Conservation (phyloP, 2,888 invertebrate genomes). For the Aelia acuminata region DNA sequence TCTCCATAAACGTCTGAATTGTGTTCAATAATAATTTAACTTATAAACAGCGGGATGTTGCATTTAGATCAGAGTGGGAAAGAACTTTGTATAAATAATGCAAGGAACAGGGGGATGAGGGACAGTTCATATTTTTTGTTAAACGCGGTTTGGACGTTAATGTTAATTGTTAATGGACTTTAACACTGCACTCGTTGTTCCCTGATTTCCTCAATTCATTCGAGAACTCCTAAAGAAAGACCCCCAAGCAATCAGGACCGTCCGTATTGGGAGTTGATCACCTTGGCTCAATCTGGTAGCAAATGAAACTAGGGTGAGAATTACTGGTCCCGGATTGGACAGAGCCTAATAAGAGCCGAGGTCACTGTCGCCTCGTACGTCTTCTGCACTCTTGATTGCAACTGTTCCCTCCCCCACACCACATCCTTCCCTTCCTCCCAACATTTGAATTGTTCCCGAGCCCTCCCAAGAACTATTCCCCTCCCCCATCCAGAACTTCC, state of each 20-base stretch:
- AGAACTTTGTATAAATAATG: no score
- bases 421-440: neutral
- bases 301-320: constrained; percentile 19
- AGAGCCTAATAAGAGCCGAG: neutral
- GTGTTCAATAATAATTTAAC: no score
- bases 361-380: neutral
- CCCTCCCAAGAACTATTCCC: neutral
- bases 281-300: neutral
- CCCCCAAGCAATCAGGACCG: neutral
- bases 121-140: no score
- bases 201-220: neutral
- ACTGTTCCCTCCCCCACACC: neutral
- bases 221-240: neutral
- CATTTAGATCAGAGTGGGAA: no score
- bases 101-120: no score
- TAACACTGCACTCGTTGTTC: no score
- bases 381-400: constrained; percentile 13
- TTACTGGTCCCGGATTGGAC: neutral
- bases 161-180: neutral
- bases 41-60: no score
- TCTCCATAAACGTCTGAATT: no score
- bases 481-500: no score
- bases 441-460: neutral
- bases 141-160: no score
- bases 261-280: neutral